phyloP scores from a whole-genome alignment of 2,797 vertebrate genomes.

The Sebastes dallii region DNA sequence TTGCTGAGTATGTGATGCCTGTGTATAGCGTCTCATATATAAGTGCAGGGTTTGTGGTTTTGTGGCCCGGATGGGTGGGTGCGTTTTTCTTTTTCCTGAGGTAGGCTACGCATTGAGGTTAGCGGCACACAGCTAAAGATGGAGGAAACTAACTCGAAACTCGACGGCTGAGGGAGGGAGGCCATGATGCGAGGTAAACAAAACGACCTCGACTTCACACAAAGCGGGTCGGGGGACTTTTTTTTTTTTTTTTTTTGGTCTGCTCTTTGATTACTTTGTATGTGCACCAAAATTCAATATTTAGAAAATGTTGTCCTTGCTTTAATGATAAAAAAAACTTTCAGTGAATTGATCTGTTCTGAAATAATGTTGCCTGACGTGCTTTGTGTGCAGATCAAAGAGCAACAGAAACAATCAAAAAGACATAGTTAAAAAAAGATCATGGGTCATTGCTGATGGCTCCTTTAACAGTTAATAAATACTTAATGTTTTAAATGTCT shows the following conservation, averaged over 20 bases:
- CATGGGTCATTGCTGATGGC: not conserved
- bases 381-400: not conserved
- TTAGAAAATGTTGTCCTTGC: not conserved
- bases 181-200: conserved; percentile 32
- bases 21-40: not conserved
- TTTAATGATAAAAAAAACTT: not conserved
- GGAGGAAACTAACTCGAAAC: conserved; percentile 32
- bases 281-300: not conserved
- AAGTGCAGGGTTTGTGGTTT: conserved; percentile 68
- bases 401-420: not conserved
- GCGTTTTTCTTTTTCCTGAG: conserved; percentile 68
- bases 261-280: not conserved
- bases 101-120: conserved; percentile 57
- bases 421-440: not conserved
- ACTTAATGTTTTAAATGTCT: not conserved
- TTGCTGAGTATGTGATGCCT: conserved; percentile 19
- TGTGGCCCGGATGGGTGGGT: conserved; percentile 80
- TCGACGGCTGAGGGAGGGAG: not conserved
- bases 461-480: not conserved
- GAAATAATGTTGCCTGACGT: not conserved
- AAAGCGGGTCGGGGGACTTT: not conserved
- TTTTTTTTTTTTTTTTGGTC: not conserved
- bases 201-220: not conserved
- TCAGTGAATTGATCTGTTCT: conserved; percentile 5
- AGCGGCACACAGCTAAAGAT: conserved; percentile 45